Evolutionary conservation across 2,888 invertebrate species (phyloP).

Genomic region (Dastarcus helophoroides): DNA sequence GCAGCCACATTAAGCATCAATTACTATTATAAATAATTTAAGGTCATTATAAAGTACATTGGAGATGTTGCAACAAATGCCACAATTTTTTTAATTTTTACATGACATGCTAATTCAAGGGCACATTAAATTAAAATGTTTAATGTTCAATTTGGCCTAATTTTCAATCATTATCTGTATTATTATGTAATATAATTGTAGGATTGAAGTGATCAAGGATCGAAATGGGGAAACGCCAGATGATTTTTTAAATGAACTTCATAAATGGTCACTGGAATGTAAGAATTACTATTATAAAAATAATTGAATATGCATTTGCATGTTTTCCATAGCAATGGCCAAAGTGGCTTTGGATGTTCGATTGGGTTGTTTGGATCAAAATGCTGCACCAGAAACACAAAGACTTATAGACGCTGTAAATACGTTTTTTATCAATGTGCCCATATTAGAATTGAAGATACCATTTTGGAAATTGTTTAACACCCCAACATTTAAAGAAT

Average conservation of each 20-base stretch:
- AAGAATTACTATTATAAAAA: slow-evolving; percentile 26
- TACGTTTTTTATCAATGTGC: slow-evolving; percentile 54
- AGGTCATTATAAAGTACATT: no score
- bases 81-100: no score
- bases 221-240: slow-evolving; percentile 47
- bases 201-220: slow-evolving; percentile 46
- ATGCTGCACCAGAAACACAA: slow-evolving; percentile 45
- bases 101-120: no score
- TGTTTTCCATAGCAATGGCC: slow-evolving; percentile 45
- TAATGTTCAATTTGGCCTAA: no score
- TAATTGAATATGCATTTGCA: slow-evolving; percentile 6
- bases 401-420: slow-evolving; percentile 53
- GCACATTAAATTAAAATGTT: no score
- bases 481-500: slow-evolving; percentile 50
- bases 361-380: slow-evolving; percentile 50
- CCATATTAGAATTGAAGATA: slow-evolving; percentile 50
- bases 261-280: slow-evolving; percentile 75
- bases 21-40: no score
- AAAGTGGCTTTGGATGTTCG: slow-evolving; percentile 53
- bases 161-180: no score
- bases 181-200: no score
- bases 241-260: slow-evolving; percentile 59
- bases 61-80: no score
- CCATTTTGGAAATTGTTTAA: slow-evolving; percentile 58
- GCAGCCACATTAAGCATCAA: no score